Evolutionary conservation across 1,140 invertebrate species (phyloP).

Genomic region (Andrena cerasifolii): DNA sequence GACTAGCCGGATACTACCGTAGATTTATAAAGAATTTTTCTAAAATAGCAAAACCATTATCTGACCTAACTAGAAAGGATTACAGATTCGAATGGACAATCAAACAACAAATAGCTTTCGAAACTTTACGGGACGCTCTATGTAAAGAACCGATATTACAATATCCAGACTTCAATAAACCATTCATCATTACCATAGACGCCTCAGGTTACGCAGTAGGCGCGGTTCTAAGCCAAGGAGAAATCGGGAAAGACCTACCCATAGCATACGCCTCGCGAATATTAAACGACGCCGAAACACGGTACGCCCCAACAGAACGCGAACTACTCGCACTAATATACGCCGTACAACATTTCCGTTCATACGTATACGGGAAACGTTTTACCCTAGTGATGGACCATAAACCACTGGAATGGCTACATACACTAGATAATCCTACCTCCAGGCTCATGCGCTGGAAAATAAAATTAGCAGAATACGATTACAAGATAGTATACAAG

Average conservation of each 20-base stretch:
- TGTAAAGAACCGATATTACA: neutral
- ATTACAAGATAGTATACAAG: too few species aligned
- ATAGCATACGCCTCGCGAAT: neutral
- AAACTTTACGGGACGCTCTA: neutral
- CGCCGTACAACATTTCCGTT: neutral
- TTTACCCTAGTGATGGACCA: neutral
- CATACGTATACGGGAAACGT: neutral
- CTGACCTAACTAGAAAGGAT: neutral
- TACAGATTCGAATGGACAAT: neutral
- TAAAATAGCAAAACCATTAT: neutral
- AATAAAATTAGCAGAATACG: too few species aligned
- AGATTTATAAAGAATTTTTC: too few species aligned
- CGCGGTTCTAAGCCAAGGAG: neutral
- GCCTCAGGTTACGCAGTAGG: neutral
- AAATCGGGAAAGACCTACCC: neutral
- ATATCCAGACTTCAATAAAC: neutral
- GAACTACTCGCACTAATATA: neutral
- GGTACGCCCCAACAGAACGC: neutral
- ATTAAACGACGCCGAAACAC: neutral
- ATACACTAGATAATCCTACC: neutral
- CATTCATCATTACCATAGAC: neutral
- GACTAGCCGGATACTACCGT: too few species aligned
- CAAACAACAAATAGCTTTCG: neutral
- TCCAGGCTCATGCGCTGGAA: too few species aligned
- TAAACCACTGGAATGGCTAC: neutral